Evolutionary conservation across 2,797 vertebrate genomes (phyloP), one percentile per base, ranked within the genome.

Genomic region (Gallirallus australis): DNA sequence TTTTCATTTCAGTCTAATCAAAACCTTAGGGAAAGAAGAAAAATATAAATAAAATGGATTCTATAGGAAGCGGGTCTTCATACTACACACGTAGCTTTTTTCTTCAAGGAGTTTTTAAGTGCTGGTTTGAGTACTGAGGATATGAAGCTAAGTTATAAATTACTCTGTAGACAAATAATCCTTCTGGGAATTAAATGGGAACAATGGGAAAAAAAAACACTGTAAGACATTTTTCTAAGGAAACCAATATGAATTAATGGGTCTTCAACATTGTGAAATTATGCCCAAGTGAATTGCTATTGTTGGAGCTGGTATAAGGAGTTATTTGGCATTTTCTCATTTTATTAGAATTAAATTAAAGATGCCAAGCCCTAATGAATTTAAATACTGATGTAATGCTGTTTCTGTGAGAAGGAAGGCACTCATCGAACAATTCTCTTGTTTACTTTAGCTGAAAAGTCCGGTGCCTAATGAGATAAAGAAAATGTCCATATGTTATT

Each of bases 1-100:
- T 93, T 96, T 97, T 91, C 91, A 95, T 93, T 96, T 92, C 75
- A 86, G 25, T 94, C 18, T 90, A 88, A 93, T 77, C 63, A 64
- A 94, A 95, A 96, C 33, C 35, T 95, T 83, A 75, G 47, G 42
- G 52, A 94, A 95, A 94, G 53, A 3, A 71, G 15, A 92, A 95
- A 96, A 56, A 27, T 15, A 45, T 10, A 71, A 75, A 54, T 59
- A 37, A 64, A 83, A 89, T 61, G 6, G 7, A 66, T 86, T 78
- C 66, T 81, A 72, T 48, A 59, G 60, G 27, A 84, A 86, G 40
- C 6, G 84, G 8, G 1, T 21, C 69, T 82, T 77, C 63, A 8
- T 73, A 27, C 8, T 73, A 42, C 39, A 2, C 7, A 66, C 87
- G 11, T 27, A 80, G 28, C 15, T 78, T 92, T 91, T 84, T 89